These are phyloP conservation scores for Leptodactylus fallax DNA, from an alignment of 2,797 vertebrate genomes.

Conservation along the genomic window DNA sequence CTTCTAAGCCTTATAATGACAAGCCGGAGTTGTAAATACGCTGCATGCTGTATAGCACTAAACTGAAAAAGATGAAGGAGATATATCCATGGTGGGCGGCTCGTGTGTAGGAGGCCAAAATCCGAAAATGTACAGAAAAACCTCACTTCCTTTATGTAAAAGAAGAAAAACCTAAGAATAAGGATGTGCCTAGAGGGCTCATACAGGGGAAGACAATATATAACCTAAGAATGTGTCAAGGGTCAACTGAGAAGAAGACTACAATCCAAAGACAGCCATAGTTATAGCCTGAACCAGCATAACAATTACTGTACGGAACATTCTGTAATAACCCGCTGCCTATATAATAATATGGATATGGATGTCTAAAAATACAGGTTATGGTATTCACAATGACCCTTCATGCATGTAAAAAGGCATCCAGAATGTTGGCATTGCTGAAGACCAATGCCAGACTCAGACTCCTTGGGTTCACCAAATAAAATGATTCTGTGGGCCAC, in stretches of 20 bases:
- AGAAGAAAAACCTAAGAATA: not conserved
- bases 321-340: no score
- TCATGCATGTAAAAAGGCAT: no score
- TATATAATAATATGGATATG: no score
- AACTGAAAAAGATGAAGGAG: not conserved
- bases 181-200: not conserved
- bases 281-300: not conserved
- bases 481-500: no score
- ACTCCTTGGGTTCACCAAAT: no score
- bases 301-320: not conserved
- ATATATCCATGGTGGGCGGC: not conserved
- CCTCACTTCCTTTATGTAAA: not conserved
- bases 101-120: not conserved
- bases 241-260: not conserved
- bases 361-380: no score
- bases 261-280: not conserved
- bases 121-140: not conserved
- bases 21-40: slow-evolving; percentile 20
- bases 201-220: not conserved
- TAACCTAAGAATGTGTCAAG: not conserved
- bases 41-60: not conserved
- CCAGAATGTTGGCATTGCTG: no score
- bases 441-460: no score
- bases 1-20: slow-evolving; percentile 38
- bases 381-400: no score